Evolutionary conservation across 64 coral and sea anemone species (phyloP), one percentile per base, ranked within the genome.

Genomic region (Montipora efflorescens): DNA sequence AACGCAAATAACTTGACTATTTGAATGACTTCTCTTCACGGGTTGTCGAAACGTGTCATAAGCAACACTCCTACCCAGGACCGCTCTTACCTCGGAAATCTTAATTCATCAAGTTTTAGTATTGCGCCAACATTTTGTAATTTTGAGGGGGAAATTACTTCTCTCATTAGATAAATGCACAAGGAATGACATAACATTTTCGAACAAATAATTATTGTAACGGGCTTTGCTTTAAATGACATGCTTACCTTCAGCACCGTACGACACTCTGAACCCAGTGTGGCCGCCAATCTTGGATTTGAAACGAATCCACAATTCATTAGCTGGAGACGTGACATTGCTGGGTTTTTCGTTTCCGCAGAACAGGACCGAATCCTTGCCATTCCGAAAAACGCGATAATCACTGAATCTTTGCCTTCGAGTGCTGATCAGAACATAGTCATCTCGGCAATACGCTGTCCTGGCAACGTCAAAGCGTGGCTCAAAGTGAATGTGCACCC

Each of bases 391-490:
- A 22, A 55, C 23, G 47, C 79, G 66, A 13, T 50, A 66, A 7
- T 77, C 67, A 25, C 48, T 77, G 59, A 93, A 93, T 50, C 75
- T 88, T 43, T 88, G 92, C 19, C 76, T 67, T 72, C 92, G 75
- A 48, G 92, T 88, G 58, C 92, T 93, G 22, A 93, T 75, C 77
- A 93, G 59, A n/a, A 93, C 92, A 72, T 52, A 93, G 58, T 93
- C 87, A 16, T 93, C 74, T 11, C 61, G 53, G 47, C 92, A 93
- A 12, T 21, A 49, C 43, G 43, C 12, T 11, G 87, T 77, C 51
- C 87, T 59, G 48, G 74, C 47, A 16, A 93, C 83, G 15, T 88
- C 59, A 72, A 93, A 93, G 11, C 55, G 73, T 25, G 80, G 16
- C 20, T 93, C 75, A 93, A 93, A 93, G 59, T 93, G 76, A 88